These are phyloP conservation scores for Philonicus albiceps DNA, from an alignment of 2,888 invertebrate species.

Conservation along the genomic window DNA sequence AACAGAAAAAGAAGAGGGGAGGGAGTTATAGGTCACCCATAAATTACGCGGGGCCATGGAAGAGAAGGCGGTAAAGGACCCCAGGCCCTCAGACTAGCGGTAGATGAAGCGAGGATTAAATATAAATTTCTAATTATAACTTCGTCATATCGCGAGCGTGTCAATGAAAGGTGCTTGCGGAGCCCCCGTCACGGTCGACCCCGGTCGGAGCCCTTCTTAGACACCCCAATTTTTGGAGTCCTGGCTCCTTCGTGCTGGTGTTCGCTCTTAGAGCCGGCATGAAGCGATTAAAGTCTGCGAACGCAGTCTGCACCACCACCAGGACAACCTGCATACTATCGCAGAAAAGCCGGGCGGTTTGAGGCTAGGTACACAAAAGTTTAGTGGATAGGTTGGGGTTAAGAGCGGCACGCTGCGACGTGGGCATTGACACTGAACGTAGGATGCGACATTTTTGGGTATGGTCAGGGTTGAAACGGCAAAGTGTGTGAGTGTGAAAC, in stretches of 20 bases:
- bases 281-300: background rate
- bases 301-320: conserved; percentile 22
- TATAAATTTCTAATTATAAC: conserved; percentile 24
- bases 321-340: background rate
- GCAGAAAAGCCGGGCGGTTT: background rate
- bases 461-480: conserved; percentile 42
- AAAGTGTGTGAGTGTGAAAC: background rate
- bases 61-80: background rate
- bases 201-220: background rate
- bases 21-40: conserved; percentile 27
- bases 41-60: conserved; percentile 8
- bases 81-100: background rate
- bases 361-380: background rate
- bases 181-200: background rate
- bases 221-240: background rate
- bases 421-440: conserved; percentile 34
- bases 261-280: background rate
- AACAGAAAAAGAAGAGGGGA: background rate
- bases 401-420: conserved; percentile 1
- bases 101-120: background rate
- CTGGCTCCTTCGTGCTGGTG: background rate
- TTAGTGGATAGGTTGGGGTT: conserved; percentile 28
- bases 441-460: conserved; percentile 39
- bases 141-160: background rate
- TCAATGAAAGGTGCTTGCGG: background rate